phyloP scores from a whole-genome alignment of 2,888 invertebrate species.

The Proisotoma minuta region DNA sequence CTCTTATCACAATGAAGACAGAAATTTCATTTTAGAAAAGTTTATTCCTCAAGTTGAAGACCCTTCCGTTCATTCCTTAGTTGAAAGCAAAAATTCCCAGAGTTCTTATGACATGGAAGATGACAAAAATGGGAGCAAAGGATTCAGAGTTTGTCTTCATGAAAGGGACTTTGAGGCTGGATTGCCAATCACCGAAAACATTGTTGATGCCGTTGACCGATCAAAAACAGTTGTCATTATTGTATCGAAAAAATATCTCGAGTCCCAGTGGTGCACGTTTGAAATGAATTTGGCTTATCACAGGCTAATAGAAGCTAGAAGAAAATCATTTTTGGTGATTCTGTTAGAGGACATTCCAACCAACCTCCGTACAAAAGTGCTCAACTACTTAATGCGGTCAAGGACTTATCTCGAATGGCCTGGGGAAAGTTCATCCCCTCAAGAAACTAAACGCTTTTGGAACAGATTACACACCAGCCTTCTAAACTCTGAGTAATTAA shows the following conservation, averaged over 20 bases:
- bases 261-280: conserved; percentile 69
- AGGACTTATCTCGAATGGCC: conserved; percentile 69
- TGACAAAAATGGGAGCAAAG: background rate
- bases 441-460: conserved; percentile 47
- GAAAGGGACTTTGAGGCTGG: conserved; percentile 70
- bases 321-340: conserved; percentile 63
- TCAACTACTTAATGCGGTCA: conserved; percentile 64
- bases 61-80: background rate
- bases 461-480: conserved; percentile 36
- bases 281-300: conserved; percentile 68
- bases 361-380: conserved; percentile 58
- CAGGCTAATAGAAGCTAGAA: conserved; percentile 49
- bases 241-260: conserved; percentile 60
- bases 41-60: conserved; percentile 62
- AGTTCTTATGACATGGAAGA: conserved; percentile 14
- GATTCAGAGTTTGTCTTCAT: conserved; percentile 61
- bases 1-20: conserved; percentile 63
- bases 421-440: conserved; percentile 48
- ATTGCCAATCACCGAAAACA: conserved; percentile 65
- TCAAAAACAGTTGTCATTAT: conserved; percentile 62
- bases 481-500: background rate
- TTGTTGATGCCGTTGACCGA: conserved; percentile 64
- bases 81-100: conserved; percentile 21
- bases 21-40: conserved; percentile 61
- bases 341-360: conserved; percentile 63